A percentile compares a stretch with the other conserved stretches of the same genome.
These are phyloP conservation scores for Noctua fimbriata DNA, from an alignment of 2,888 invertebrate genomes.

Conservation along the genomic window DNA sequence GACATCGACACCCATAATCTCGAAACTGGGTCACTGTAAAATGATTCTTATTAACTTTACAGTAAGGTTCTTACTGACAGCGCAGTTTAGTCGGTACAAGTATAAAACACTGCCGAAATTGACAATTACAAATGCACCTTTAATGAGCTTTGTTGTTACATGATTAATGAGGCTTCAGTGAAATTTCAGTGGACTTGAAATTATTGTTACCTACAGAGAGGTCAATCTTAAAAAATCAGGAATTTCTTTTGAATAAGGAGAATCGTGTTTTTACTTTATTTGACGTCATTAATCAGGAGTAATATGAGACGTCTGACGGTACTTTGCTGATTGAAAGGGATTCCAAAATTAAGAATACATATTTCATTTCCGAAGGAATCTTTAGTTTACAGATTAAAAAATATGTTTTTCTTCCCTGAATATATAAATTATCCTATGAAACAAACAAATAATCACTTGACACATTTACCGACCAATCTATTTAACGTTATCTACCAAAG, in stretches of 20 bases:
- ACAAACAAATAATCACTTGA: background rate
- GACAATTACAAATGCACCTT: slow-evolving; percentile 87
- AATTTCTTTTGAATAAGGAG: slow-evolving; percentile 59
- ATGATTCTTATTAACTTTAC: slow-evolving; percentile 70
- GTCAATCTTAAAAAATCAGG: slow-evolving; percentile 57
- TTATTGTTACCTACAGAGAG: slow-evolving; percentile 55
- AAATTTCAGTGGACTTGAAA: slow-evolving; percentile 75
- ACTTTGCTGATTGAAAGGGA: slow-evolving; percentile 51
- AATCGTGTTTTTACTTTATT: slow-evolving; percentile 57
- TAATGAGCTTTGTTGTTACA: slow-evolving; percentile 86
- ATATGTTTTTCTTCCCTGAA: background rate
- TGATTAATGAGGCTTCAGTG: slow-evolving; percentile 83
- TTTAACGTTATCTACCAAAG: slow-evolving; percentile 38
- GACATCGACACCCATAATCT: slow-evolving; percentile 70
- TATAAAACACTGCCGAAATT: slow-evolving; percentile 79
- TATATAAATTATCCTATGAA: background rate
- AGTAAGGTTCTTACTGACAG: slow-evolving; percentile 70
- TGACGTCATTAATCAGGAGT: slow-evolving; percentile 66
- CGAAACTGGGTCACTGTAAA: slow-evolving; percentile 68
- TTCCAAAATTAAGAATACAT: slow-evolving; percentile 2
- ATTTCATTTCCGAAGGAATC: background rate
- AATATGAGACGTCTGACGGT: slow-evolving; percentile 46
- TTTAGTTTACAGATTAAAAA: background rate
- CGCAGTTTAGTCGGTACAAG: slow-evolving; percentile 67
- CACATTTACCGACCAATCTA: slow-evolving; percentile 16